Evolutionary conservation across 1,140 invertebrate species (phyloP), one percentile per base, ranked within the genome.

Genomic region (Bombus haemorrhoidalis): DNA sequence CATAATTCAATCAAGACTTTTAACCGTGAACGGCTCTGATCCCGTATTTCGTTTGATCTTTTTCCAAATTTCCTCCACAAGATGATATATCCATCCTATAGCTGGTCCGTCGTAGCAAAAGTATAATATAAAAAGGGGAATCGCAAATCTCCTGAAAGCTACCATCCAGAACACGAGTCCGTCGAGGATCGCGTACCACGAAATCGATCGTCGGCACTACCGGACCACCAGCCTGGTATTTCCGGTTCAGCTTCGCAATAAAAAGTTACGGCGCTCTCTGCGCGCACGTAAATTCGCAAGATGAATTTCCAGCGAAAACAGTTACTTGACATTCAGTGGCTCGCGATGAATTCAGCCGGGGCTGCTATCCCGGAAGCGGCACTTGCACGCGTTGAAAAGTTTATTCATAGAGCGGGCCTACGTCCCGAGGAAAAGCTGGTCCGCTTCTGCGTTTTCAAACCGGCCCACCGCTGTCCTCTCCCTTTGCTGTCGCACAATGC

Each of bases 381-480:
- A 86, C 74, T 74, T 76, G 71, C 39, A 85, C 89, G 90, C 92
- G 90, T 91, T 92, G 83, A 89, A 93, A 91, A 92, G 90, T 91
- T 93, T 90, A 92, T 90, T 92, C 88, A 83, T 86, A 89, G 86
- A 62, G 68, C 47, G 39, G 81, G 18, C 72, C 41, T 57, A 73
- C 39, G 39, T n/a, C 43, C 43, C 74, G 43, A 59, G 66, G 34
- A 78, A 78, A 79, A 68, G 32, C 47, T 79, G 75, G 57, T 62
- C 53, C 81, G 81, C 47, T 68, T 78, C 82, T 53, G 59, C 77
- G 41, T 32, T 83, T 79, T 71, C 57, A 53, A 79, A 59, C 64
- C 64, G 18, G 37, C n/a, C 75, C 25, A 5, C 32, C n/a, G 32
- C 66, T 62, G 25, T 34, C 34, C 34, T 37, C 34, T 28, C 28